These are phyloP conservation scores for Bubo blakistoni DNA, from an alignment of 2,113 vertebrate genomes.

Conservation along the genomic window DNA sequence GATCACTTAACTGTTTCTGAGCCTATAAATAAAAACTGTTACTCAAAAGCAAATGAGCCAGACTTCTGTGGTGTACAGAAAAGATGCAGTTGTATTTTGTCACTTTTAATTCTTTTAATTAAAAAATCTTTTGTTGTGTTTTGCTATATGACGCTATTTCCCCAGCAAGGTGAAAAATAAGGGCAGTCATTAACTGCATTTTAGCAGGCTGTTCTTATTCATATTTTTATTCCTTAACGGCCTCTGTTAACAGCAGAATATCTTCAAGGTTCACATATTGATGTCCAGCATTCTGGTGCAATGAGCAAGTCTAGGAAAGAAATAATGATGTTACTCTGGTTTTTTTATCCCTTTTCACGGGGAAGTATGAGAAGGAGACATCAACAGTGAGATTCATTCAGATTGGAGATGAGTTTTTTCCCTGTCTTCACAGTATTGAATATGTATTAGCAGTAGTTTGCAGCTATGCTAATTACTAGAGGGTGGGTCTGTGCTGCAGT, in stretches of 20 bases:
- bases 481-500: not conserved
- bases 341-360: not conserved
- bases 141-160: not conserved
- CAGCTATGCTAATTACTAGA: not conserved
- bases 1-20: not conserved
- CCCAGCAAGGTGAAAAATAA: not conserved
- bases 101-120: not conserved
- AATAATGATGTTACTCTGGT: not conserved
- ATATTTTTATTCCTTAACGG: not conserved
- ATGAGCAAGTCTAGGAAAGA: not conserved
- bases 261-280: not conserved
- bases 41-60: not conserved
- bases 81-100: not conserved
- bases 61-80: not conserved
- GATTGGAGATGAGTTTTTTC: not conserved
- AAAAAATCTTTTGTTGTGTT: accelerated
- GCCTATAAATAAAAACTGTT: not conserved
- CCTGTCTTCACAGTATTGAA: not conserved
- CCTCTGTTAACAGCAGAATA: not conserved
- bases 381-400: not conserved
- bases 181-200: not conserved
- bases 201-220: not conserved
- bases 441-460: not conserved
- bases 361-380: not conserved
- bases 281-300: not conserved